Evolutionary conservation across 1,140 invertebrate genomes (phyloP).

Genomic region (Schlechtendalia chinensis): DNA sequence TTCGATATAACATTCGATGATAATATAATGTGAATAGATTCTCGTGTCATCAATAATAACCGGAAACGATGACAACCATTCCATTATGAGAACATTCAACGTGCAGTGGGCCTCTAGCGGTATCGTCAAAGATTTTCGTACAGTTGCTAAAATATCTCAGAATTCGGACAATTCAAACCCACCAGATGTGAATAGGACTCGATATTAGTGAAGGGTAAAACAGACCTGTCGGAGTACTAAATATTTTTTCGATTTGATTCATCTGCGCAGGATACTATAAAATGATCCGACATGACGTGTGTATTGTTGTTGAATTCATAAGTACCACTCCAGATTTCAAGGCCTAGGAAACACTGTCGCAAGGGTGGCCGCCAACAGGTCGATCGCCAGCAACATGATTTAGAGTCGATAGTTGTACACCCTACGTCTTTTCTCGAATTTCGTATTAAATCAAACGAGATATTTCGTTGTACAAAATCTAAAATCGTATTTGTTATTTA

Average conservation of each 20-base stretch:
- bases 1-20: not conserved
- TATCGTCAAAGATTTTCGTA: not conserved
- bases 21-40: too few relatives aligned
- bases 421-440: too few relatives aligned
- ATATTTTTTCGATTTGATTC: constrained; percentile 24
- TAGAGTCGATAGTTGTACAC: too few relatives aligned
- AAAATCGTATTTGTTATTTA: too few relatives aligned
- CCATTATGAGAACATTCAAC: not conserved
- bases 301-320: constrained; percentile 2
- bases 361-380: too few relatives aligned
- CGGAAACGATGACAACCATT: constrained; percentile 14
- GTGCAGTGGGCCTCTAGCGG: too few relatives aligned
- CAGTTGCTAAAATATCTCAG: constrained; percentile 2
- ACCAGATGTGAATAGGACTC: constrained; percentile 40
- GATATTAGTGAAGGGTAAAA: constrained; percentile 17
- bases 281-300: not conserved
- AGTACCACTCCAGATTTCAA: constrained; percentile 21
- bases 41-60: constrained; percentile 1
- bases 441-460: too few relatives aligned
- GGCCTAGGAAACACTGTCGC: too few relatives aligned
- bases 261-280: constrained; percentile 16
- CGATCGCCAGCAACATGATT: too few relatives aligned
- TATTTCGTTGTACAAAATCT: too few relatives aligned
- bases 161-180: not conserved
- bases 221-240: not conserved